These are phyloP conservation scores for Python bivittatus DNA, from an alignment of 2,113 vertebrate genomes.

Conservation along the genomic window DNA sequence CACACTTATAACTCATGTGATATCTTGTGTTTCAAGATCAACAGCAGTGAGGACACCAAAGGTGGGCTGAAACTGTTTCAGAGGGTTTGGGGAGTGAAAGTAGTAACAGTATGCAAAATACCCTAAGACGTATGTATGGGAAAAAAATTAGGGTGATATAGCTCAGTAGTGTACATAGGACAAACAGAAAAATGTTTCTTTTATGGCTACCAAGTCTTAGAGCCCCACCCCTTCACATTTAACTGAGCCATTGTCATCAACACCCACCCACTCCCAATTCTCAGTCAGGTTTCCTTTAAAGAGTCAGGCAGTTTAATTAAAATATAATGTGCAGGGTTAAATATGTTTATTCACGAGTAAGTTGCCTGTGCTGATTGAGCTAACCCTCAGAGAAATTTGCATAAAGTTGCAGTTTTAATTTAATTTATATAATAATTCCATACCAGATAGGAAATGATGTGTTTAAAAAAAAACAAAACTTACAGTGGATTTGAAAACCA, in stretches of 20 bases:
- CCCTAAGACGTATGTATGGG: no score
- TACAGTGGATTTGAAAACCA: background rate
- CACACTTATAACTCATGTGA: no score
- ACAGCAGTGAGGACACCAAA: no score
- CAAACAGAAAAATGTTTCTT: background rate
- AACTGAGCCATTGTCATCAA: background rate
- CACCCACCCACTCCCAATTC: background rate
- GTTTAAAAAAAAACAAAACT: background rate
- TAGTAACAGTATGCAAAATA: no score
- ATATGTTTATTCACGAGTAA: background rate
- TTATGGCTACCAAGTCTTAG: background rate
- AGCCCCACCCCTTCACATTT: background rate
- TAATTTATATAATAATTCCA: background rate
- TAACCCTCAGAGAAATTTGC: background rate
- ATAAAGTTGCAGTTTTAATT: background rate
- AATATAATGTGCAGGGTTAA: background rate
- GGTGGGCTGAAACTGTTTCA: no score
- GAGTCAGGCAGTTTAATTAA: background rate
- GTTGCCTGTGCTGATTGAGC: background rate
- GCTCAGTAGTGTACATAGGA: background rate
- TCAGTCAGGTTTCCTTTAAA: background rate
- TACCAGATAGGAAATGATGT: background rate
- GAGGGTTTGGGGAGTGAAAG: no score
- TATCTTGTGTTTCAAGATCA: no score
- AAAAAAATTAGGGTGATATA: no score